Base-by-base conservation (phyloP, 2,888 invertebrate species). In the Eustalomyia histrio region DNA sequence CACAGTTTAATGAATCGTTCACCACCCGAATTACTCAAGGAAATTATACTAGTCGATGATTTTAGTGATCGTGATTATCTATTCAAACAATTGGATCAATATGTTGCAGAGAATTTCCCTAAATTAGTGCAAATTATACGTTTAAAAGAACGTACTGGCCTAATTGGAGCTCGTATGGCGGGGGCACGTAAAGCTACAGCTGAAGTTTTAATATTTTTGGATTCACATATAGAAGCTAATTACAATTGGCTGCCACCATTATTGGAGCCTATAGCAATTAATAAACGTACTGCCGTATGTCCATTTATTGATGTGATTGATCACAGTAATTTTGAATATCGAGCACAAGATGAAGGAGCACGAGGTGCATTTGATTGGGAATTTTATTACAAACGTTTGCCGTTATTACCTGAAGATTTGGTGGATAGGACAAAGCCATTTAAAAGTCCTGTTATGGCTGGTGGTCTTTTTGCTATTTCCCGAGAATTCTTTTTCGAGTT, bases 281-380 rank as follows among this genome's bases (percentile, higher is more conserved):
- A 97, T 90, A 94, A 95, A 87, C 94, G 94, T 85, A 96, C 96
- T 2, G 97, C 95, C 73, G 97, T 98, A 12, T 99, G 99, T 89
- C 99, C 99, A 0, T 98, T 97, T 88, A 99, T 99, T 81, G 99
- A 99, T 91, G 98, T 99, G n/a, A 93, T 99, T 68, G 97, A 97
- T 0, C 91, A 93, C 90, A 97, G 97, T 86, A 97, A 95, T 43
- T 98, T 99, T 89, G 95, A 97, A 86, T 98, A 98, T 90, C 93
- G 96, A 65, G 95, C 98, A 0, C 98, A 99, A 90, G 98, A 98
- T 91, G 97, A 97, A 89, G 98, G 98, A 0, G 97, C 97, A 0
- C 91, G 97, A 4, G 96, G 99, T 0, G 97, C 97, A 12, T 99
- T 99, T 90, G 98, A 99, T 90, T 99, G 99, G 99, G 96, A 98